A percentile compares a stretch with the other conserved stretches of the same genome.
phyloP scores from a whole-genome alignment of 2,113 vertebrate genomes.

The Chlorodrepanis virens region DNA sequence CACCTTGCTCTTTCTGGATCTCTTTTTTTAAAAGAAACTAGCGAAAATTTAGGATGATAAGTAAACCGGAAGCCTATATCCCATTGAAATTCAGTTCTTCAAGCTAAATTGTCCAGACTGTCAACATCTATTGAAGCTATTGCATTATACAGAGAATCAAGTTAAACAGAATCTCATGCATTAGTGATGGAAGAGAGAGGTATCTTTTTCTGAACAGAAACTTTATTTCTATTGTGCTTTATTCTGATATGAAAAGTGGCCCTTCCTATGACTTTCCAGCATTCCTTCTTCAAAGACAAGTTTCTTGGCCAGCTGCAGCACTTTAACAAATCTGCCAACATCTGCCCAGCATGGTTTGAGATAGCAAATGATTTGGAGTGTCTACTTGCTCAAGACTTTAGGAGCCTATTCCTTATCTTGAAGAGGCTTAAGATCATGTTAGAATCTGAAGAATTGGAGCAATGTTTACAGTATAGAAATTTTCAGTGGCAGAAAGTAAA shows the following conservation, averaged over 20 bases:
- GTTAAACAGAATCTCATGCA: background rate
- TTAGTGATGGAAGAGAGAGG: background rate
- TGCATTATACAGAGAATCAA: background rate
- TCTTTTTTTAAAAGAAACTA: background rate
- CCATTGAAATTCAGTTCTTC: background rate
- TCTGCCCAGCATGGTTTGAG: background rate
- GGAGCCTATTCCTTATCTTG: background rate
- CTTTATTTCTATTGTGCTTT: background rate
- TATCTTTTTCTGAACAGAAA: background rate
- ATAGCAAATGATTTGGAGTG: background rate
- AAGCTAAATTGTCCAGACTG: background rate
- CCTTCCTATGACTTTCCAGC: background rate
- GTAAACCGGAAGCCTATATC: background rate
- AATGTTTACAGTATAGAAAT: background rate
- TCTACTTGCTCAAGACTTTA: background rate
- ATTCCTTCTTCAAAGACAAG: background rate
- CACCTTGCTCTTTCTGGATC: background rate
- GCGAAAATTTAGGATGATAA: background rate
- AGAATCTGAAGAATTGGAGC: background rate
- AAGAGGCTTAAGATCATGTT: background rate
- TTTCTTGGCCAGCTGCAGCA: background rate
- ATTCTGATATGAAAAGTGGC: conserved; percentile 32
- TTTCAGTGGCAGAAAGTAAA: background rate
- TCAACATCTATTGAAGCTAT: background rate
- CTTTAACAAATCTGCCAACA: background rate